Evolutionary conservation across 1,140 invertebrate species (phyloP), one percentile per base, ranked within the genome.

Genomic region (Drosophila nannoptera): DNA sequence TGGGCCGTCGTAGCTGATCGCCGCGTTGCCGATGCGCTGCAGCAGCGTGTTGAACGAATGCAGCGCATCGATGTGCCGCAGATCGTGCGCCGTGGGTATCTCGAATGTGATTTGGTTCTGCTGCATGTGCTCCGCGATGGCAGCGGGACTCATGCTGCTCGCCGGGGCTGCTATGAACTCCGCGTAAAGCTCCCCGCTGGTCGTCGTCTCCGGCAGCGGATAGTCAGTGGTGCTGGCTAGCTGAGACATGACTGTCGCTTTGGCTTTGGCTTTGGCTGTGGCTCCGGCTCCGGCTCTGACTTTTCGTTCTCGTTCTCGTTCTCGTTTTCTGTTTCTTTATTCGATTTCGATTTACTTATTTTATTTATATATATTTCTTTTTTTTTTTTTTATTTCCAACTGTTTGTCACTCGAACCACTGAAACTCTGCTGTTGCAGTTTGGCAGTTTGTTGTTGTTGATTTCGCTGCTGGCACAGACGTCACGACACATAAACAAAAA

Each of bases 91-190:
- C 11, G 75, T 75, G 69, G 88, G 88, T 49, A 89, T 89, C 64
- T 89, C 88, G 63, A 89, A 89, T 46, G 87, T 89, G 72, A 89
- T 89, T 77, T 87, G 83, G 33, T 88, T 88, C 54, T 88, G 81
- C 45, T 84, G 80, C 84, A 87, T 74, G 70, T 87, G 82, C 55
- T 86, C 81, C 6, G 77, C 81, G 1, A 81, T 86, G 9, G 81
- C 82, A 8, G 82, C 77, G 14, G 82, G 74, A 53, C 84, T 87
- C 84, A 87, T 87, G 75, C 80, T 87, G 75, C 86, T 87, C n/a
- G 86, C 77, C 69, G 84, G 80, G 35, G 86, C 80, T 16, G 86
- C 36, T 9, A 86, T 86, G 29, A 67, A 78, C 11, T 81, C 72
- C 11, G 73, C 76, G n/a, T 69, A 78, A 11, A 83, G 65, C 36